Evolutionary conservation across 2,797 vertebrate species (phyloP).

Genomic region (Myotis vivesi): DNA sequence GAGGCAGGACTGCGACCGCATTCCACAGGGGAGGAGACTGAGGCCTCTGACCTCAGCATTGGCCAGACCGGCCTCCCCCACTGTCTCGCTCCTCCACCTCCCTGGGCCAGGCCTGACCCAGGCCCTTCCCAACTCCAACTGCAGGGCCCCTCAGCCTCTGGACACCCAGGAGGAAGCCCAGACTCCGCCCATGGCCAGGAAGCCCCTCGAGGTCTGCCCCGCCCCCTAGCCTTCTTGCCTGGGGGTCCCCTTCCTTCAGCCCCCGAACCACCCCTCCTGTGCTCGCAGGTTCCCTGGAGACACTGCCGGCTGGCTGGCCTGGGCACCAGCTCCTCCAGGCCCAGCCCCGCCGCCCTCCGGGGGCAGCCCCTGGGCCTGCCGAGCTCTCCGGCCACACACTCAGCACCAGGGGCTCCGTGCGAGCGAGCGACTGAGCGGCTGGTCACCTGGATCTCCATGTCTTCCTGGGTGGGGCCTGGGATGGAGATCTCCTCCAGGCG

Average conservation of each 20-base stretch:
- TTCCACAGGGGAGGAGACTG: not conserved
- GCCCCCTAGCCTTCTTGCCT: not conserved
- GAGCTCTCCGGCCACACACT: not conserved
- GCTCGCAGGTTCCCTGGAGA: not conserved
- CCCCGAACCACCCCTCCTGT: not conserved
- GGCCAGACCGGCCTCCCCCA: rapidly evolving
- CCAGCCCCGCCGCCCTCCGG: rapidly evolving
- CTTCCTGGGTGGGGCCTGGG: conserved; percentile 87
- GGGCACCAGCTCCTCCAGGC: not conserved
- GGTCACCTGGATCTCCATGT: conserved; percentile 91
- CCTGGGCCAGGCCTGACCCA: rapidly evolving
- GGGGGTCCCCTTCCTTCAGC: not conserved
- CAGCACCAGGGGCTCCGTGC: rapidly evolving
- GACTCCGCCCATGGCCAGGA: not conserved
- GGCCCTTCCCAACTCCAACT: not conserved
- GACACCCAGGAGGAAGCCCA: not conserved
- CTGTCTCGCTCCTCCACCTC: rapidly evolving
- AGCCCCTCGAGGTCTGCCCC: not conserved
- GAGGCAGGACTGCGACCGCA: not conserved
- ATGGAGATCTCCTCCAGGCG: conserved; percentile 89
- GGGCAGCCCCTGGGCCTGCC: not conserved
- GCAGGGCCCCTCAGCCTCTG: not conserved
- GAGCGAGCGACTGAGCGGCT: rapidly evolving
- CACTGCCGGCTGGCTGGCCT: not conserved
- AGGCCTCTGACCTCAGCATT: not conserved